Percentiles rank a stretch among this genome's conserved stretches.
These are phyloP conservation scores for Masticophis lateralis DNA, from an alignment of 2,797 vertebrate species.

Conservation along the genomic window DNA sequence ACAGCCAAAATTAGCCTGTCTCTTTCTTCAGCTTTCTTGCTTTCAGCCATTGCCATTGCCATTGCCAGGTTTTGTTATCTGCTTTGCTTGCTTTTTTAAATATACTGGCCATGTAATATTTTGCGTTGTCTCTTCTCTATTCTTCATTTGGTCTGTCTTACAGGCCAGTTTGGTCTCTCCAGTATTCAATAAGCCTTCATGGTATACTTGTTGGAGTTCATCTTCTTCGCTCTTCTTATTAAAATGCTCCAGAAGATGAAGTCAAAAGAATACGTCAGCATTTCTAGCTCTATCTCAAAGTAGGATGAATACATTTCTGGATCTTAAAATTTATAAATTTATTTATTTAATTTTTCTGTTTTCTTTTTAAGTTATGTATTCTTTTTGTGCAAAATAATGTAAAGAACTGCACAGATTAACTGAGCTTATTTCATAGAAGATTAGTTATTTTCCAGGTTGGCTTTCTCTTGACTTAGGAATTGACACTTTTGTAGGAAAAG, in stretches of 20 bases:
- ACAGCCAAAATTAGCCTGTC: neutral
- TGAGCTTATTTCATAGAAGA: neutral
- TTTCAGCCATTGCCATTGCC: neutral
- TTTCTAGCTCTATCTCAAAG: neutral
- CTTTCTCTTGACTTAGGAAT: neutral
- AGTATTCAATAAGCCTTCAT: neutral
- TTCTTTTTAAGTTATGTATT: neutral
- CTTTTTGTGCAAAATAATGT: neutral
- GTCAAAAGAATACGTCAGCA: neutral
- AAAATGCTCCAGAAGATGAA: neutral
- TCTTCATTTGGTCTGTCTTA: neutral
- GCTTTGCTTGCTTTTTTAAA: neutral
- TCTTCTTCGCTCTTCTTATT: neutral
- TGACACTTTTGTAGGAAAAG: neutral
- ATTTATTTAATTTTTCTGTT: neutral
- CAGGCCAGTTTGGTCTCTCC: neutral
- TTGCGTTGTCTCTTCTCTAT: neutral
- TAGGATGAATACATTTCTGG: neutral
- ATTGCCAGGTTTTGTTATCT: neutral
- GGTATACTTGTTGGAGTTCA: neutral
- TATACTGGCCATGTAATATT: neutral
- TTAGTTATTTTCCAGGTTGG: neutral
- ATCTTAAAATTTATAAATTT: neutral
- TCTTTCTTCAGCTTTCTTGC: neutral
- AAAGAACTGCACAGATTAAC: neutral